Evolutionary conservation across 2,888 invertebrate genomes (phyloP).

Genomic region (Thelaira solivaga): DNA sequence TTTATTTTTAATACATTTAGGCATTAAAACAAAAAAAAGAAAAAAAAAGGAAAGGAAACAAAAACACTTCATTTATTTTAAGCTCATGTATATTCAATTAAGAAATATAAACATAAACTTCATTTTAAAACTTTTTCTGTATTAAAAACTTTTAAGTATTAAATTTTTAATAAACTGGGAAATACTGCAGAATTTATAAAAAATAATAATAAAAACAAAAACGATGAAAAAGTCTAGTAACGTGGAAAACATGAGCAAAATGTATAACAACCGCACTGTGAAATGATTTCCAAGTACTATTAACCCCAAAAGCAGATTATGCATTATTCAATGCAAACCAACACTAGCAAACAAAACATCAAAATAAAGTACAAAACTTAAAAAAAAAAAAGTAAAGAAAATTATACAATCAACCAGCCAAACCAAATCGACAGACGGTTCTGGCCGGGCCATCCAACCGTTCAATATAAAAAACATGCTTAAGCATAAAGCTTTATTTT

Average conservation of each 20-base stretch:
- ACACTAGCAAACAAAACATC: conserved; percentile 26
- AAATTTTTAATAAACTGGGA: conserved; percentile 55
- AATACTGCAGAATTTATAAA: conserved; percentile 39
- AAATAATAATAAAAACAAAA: conserved; percentile 15
- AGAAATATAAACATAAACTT: conserved; percentile 15
- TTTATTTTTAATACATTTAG: too few relatives aligned
- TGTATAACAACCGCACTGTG: conserved; percentile 43
- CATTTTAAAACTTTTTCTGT: conserved; percentile 1
- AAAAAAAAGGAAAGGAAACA: too few relatives aligned
- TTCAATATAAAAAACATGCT: conserved; percentile 38
- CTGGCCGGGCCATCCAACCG: conserved; percentile 6
- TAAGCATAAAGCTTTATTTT: conserved; percentile 18
- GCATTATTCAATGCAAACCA: conserved; percentile 53
- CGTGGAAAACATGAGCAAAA: background rate
- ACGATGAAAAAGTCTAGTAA: background rate
- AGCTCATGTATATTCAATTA: conserved; percentile 38
- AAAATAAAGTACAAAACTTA: conserved; percentile 7
- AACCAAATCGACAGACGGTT: background rate
- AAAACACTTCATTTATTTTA: conserved; percentile 11
- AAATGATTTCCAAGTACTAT: conserved; percentile 58
- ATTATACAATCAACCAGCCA: background rate
- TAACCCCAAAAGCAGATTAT: conserved; percentile 58
- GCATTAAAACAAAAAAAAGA: too few relatives aligned
- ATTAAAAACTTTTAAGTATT: conserved; percentile 40
- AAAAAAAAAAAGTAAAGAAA: conserved; percentile 16